These are phyloP conservation scores for Drosophila kohkoa DNA, from an alignment of 1,140 invertebrate genomes.

Conservation along the genomic window DNA sequence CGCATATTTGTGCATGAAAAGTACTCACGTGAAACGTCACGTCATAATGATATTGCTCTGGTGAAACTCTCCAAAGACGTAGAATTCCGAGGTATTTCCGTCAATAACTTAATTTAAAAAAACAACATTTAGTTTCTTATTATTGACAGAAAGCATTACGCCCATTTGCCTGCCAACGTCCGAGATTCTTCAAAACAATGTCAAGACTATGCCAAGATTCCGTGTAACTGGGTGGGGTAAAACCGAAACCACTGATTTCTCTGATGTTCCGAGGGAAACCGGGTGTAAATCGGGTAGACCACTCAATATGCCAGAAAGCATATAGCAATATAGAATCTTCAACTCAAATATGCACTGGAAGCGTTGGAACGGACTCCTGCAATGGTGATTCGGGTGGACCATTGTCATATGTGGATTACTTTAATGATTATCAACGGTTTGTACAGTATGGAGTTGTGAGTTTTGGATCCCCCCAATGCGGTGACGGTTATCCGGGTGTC, in stretches of 20 bases:
- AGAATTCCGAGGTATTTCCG: not conserved
- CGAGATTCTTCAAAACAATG: not conserved
- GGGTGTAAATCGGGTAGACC: too few relatives aligned
- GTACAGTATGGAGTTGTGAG: not conserved
- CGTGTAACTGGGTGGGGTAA: slow-evolving; percentile 27
- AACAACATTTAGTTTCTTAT: too few relatives aligned
- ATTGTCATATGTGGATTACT: not conserved
- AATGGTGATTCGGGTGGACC: not conserved
- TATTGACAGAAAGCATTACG: not conserved
- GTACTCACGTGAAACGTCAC: not conserved
- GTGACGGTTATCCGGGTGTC: too few relatives aligned
- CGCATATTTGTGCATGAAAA: too few relatives aligned
- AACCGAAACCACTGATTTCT: not conserved
- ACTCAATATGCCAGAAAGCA: too few relatives aligned
- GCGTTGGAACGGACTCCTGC: not conserved
- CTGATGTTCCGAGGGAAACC: slow-evolving; percentile 10
- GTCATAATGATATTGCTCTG: slow-evolving; percentile 31
- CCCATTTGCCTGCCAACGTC: slow-evolving; percentile 15
- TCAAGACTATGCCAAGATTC: not conserved
- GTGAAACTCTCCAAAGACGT: slow-evolving; percentile 8
- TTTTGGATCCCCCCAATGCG: too few relatives aligned
- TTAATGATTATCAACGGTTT: too few relatives aligned
- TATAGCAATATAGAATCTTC: too few relatives aligned
- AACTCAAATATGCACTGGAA: slow-evolving; percentile 8
- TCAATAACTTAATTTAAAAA: too few relatives aligned